phyloP scores from a whole-genome alignment of 2,113 vertebrate species.

The Drymodes brunneopygia region DNA sequence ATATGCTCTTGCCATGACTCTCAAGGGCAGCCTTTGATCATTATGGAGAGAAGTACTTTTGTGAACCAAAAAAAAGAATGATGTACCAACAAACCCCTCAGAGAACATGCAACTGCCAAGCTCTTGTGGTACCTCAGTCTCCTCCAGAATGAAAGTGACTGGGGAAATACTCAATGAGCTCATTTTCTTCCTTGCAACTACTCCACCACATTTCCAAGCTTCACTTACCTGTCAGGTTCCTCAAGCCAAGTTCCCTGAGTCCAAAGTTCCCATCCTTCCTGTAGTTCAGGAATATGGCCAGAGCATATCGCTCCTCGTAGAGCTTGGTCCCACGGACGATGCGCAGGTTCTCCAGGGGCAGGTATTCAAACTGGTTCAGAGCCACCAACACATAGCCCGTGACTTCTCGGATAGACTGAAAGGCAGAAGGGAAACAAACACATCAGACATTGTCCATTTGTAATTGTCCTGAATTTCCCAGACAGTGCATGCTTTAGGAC shows the following conservation, averaged over 20 bases:
- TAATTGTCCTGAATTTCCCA: background rate
- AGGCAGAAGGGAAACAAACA: constrained; percentile 6
- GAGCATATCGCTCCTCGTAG: constrained; percentile 89
- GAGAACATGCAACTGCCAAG: background rate
- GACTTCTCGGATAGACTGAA: constrained; percentile 94
- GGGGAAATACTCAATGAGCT: background rate
- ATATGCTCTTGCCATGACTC: background rate
- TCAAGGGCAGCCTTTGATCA: background rate
- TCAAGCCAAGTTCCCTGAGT: constrained; percentile 89
- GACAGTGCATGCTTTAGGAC: background rate
- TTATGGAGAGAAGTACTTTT: background rate
- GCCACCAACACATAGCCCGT: constrained; percentile 96
- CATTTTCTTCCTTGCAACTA: background rate
- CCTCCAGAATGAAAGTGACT: background rate
- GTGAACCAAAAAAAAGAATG: background rate
- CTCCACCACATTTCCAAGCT: background rate
- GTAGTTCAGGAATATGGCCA: constrained; percentile 97
- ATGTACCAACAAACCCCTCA: background rate
- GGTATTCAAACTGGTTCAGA: constrained; percentile 95
- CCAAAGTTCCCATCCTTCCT: constrained; percentile 90
- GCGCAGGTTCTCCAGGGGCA: constrained; percentile 93
- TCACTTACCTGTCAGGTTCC: constrained; percentile 89
- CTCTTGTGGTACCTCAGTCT: background rate
- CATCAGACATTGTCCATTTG: background rate
- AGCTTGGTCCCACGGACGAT: constrained; percentile 94